phyloP scores from a whole-genome alignment of 2,888 invertebrate species.

The Augochlorella aurata region DNA sequence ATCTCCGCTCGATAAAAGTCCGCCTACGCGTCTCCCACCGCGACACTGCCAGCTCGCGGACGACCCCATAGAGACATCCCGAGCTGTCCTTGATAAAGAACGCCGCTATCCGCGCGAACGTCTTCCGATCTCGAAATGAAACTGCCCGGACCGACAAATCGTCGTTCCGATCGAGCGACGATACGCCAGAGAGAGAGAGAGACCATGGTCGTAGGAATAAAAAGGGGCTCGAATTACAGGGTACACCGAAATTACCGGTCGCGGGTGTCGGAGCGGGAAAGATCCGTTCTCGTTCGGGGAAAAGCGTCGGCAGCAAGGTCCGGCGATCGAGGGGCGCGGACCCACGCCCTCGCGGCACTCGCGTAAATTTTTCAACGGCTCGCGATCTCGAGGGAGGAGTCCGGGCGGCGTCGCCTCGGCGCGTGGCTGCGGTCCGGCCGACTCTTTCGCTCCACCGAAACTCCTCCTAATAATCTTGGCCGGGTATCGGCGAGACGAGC shows the following conservation, averaged over 20 bases:
- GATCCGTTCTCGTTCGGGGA: not conserved
- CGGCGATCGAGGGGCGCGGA: not conserved
- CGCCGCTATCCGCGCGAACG: not conserved
- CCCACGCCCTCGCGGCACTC: not conserved
- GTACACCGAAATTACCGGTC: not conserved
- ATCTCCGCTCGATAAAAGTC: constrained; percentile 59
- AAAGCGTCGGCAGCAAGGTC: not conserved
- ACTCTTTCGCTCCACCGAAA: not conserved
- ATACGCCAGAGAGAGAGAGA: no score
- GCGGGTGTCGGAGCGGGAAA: not conserved
- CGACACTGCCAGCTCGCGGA: not conserved
- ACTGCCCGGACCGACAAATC: not conserved
- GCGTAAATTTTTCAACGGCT: not conserved
- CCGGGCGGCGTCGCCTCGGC: not conserved
- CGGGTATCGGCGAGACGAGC: constrained; percentile 45
- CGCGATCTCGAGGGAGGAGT: not conserved
- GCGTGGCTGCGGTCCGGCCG: not conserved
- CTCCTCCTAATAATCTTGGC: constrained; percentile 30
- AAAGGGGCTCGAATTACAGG: not conserved
- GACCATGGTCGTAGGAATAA: no score
- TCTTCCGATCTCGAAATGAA: not conserved
- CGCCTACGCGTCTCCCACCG: constrained; percentile 47
- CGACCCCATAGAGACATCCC: not conserved
- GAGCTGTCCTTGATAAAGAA: not conserved
- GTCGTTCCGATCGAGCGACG: not conserved